Percentiles rank a stretch among this genome's conserved stretches.
Evolutionary conservation across 1,140 invertebrate species (phyloP).

Genomic region (Drosophila pandora): DNA sequence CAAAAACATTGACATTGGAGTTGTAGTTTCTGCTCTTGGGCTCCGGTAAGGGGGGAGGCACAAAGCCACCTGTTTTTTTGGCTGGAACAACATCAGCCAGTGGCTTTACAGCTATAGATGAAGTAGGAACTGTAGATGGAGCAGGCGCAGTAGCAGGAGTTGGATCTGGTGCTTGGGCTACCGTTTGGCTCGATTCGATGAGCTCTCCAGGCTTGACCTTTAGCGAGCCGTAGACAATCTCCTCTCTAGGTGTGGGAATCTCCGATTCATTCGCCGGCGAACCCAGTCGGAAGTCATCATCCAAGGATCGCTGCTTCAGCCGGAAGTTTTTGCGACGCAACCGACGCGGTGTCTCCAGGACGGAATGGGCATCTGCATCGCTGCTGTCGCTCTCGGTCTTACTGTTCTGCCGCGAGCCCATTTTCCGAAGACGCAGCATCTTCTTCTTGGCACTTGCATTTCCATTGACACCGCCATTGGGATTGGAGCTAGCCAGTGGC

Average conservation of each 20-base stretch:
- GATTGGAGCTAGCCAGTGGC: constrained; percentile 4
- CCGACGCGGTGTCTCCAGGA: constrained; percentile 78
- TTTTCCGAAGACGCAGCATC: constrained; percentile 79
- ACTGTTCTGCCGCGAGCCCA: constrained; percentile 82
- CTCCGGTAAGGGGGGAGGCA: constrained; percentile 70
- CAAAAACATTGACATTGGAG: constrained; percentile 86
- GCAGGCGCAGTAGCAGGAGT: neutral
- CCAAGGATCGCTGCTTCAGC: constrained; percentile 72
- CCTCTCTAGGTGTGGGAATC: constrained; percentile 30
- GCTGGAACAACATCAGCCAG: neutral
- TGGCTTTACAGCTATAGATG: neutral
- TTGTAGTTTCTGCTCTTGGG: constrained; percentile 78
- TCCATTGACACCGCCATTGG: constrained; percentile 17
- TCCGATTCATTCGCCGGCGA: constrained; percentile 25
- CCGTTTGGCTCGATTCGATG: constrained; percentile 73
- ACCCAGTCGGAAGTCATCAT: constrained; percentile 71
- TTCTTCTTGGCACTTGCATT: constrained; percentile 66
- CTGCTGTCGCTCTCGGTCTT: constrained; percentile 84
- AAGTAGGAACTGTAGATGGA: neutral
- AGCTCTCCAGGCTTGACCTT: constrained; percentile 80
- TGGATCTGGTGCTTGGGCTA: constrained; percentile 17
- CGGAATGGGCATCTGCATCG: constrained; percentile 83
- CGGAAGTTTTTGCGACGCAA: constrained; percentile 81
- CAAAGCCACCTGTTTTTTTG: constrained; percentile 41
- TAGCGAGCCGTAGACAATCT: constrained; percentile 66